Conservation (phyloP, 2,113 vertebrate species). For the Myodes glareolus region DNA sequence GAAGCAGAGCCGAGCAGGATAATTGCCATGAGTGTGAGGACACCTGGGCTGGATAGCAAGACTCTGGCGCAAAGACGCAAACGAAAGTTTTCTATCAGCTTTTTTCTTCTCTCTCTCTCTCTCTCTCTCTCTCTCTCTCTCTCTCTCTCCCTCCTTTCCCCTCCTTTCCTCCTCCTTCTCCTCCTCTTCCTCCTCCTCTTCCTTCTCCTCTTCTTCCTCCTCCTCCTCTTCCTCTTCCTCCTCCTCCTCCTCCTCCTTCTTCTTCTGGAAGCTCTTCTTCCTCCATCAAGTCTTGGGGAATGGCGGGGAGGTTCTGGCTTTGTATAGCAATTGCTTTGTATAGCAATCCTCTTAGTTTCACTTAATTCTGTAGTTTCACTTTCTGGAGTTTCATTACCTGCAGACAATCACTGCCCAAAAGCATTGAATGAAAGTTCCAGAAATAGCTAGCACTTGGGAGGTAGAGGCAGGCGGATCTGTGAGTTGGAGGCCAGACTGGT, state of each 20-base stretch:
- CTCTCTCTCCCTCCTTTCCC: too few relatives aligned
- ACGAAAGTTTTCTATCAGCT: neutral
- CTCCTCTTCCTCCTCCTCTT: too few relatives aligned
- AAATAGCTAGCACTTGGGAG: neutral
- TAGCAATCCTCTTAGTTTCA: neutral
- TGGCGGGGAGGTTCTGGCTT: neutral
- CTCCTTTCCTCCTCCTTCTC: too few relatives aligned
- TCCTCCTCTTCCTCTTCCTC: too few relatives aligned
- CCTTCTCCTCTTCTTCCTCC: too few relatives aligned
- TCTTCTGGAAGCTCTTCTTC: neutral
- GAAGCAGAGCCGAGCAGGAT: neutral
- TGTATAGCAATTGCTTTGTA: neutral
- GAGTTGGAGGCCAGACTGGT: neutral
- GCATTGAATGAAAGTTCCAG: neutral
- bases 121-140: too few relatives aligned
- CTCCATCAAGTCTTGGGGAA: neutral
- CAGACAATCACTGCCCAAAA: neutral
- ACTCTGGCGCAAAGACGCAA: neutral
- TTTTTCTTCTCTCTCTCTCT: too few relatives aligned
- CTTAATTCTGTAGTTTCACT: neutral
- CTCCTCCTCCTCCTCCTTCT: too few relatives aligned
- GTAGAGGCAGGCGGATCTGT: neutral
- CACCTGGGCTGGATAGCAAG: neutral
- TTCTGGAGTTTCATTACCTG: neutral
- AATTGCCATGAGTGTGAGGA: neutral